Conservation (phyloP, 2,113 vertebrate genomes). For the Octodon degus region DNA sequence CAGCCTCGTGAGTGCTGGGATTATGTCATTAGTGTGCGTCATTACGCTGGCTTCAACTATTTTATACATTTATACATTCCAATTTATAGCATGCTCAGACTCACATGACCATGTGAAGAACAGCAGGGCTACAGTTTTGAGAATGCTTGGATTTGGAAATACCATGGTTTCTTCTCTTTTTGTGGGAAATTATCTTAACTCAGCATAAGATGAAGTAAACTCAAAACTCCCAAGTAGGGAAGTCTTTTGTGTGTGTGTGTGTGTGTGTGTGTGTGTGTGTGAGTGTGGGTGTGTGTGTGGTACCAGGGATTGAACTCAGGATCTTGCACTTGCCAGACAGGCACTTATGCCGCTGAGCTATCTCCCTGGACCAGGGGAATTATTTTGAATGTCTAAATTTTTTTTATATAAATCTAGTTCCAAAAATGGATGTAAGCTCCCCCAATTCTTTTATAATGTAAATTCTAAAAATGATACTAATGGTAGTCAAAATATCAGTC, state of each 20-base stretch:
- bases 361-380: not conserved
- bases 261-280: too few species aligned
- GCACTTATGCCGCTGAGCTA: too few species aligned
- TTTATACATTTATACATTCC: too few species aligned
- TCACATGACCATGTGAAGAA: not conserved
- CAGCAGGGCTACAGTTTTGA: constrained; percentile 31
- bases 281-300: too few species aligned
- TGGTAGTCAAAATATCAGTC: not conserved
- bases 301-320: too few species aligned
- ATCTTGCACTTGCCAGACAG: too few species aligned
- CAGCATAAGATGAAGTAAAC: constrained; percentile 40
- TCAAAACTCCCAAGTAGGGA: constrained; percentile 52
- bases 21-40: not conserved
- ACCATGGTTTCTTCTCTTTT: not conserved
- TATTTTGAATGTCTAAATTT: not conserved
- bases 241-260: not conserved
- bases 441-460: not conserved
- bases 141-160: constrained; percentile 40
- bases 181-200: constrained; percentile 28
- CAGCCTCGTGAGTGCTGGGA: not conserved
- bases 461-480: constrained; percentile 16
- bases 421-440: not conserved
- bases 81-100: not conserved
- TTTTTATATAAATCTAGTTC: constrained; percentile 2
- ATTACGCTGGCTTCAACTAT: not conserved